Evolutionary conservation across 1,140 invertebrate genomes (phyloP), one percentile per base, ranked within the genome.

Genomic region (Bombus superbus): DNA sequence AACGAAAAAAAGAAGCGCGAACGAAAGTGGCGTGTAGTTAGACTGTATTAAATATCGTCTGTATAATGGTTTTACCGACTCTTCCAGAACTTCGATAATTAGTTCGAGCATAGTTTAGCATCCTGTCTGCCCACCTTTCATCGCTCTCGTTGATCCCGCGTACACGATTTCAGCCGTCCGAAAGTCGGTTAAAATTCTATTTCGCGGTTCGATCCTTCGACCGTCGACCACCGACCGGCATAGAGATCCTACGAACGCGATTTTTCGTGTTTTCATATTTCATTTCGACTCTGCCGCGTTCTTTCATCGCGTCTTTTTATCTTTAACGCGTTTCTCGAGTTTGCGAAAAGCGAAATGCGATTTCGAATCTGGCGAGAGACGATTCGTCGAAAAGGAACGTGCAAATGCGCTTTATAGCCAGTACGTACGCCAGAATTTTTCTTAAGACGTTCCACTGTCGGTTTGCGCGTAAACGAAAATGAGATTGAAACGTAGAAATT

Each of bases 81-180:
- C 74, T 59, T 81, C 57, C 72, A 32, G 35, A 89, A 90, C 77
- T 90, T 90, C 28, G 80, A 15, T 90, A 90, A 89, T 90, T 90
- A 90, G 71, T 90, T 89, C 8, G 75, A 83, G 71, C 79, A 89
- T 90, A 90, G 86, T 89, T 89, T 62, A 82, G 59, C 13, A 76
- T 38, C 66, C 77, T n/a, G 64, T 79, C 81, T 66, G 76, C 68
- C 66, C 75, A 78, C 81, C 57, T 85, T 79, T 82, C 82, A 38
- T 6, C 42, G 25, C 42, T 62, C 78, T 66, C 83, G 78, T 81
- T 35, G 74, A 44, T 78, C 15, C n/a, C 53, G 57, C 28, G 35
- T 64, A 88, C 44, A 28, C 28, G 47, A 40, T 77, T 57, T 40
- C 66, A 47, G 18, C 8, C 62, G n/a, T 40, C 28, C 35, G 40